A percentile compares a stretch with the other conserved stretches of the same genome.
Conservation (phyloP, 2,888 invertebrate genomes). For the Phortica okadai region DNA sequence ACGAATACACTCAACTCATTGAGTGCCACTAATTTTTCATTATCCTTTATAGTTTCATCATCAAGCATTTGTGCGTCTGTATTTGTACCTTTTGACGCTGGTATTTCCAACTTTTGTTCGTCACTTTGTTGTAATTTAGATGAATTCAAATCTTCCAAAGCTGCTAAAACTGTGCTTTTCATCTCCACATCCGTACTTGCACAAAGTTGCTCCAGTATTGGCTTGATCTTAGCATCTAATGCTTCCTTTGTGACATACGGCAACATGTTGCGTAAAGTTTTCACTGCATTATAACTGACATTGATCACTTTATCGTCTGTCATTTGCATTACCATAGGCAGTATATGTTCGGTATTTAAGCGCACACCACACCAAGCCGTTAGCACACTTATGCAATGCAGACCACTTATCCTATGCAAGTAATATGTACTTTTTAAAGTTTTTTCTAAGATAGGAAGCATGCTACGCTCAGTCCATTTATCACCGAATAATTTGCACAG, state of each 20-base stretch:
- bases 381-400: background rate
- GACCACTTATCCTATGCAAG: background rate
- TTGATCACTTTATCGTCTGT: constrained; percentile 95
- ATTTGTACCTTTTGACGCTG: no score
- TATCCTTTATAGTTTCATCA: background rate
- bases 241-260: constrained; percentile 80
- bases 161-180: background rate
- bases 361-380: background rate
- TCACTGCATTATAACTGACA: constrained; percentile 97
- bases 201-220: background rate
- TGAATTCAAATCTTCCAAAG: background rate
- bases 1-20: background rate
- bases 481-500: background rate
- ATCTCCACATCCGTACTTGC: background rate
- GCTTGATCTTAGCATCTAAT: background rate
- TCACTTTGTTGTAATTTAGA: background rate
- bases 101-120: no score
- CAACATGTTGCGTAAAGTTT: constrained; percentile 93
- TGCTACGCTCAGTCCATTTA: background rate
- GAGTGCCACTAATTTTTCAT: background rate
- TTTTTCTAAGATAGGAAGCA: background rate
- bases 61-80: no score
- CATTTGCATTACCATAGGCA: constrained; percentile 82
- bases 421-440: background rate
- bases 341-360: background rate